Base-by-base conservation (phyloP, 2,797 vertebrate genomes). In the Pangasius djambal region DNA sequence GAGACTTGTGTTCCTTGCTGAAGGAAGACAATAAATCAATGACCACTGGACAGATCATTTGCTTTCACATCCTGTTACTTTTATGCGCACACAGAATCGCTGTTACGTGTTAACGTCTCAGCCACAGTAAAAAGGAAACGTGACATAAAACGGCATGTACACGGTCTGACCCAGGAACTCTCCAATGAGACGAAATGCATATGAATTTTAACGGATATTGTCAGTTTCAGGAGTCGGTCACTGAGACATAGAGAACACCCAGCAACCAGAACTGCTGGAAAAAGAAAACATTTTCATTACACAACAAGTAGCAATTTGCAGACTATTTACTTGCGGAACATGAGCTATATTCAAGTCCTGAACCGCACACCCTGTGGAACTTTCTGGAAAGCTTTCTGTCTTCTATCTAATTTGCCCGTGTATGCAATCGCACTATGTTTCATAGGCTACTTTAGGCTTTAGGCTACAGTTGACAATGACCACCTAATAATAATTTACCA, bases 1-100 rank as follows among this genome's bases (percentile, higher is more conserved):
- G 97, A 72, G 95, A 95, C 79, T 90, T 95, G 90, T 98, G 97
- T 57, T 98, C 97, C 84, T 97, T 95, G 90, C 97, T 98, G 90
- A 59, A 74, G 86, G 31, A 75, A 61, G 6, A 83, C 15, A 59
- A 88, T 5, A 74, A 6, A 87, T 40, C 50, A 82, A 7, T 55
- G 63, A n/a, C 55, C 31, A 63, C 16, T 65, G 0, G 48, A 40
- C 28, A 6, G 10, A 10, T 34, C 2, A 65, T 34, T 63, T 37
- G 20, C 9, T 13, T 61, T 25, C 8, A 6, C 18, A 5, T 55
- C 52, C 18, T 34, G 31, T 59, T 81, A 34, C 50, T 57, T 10
- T 34, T 9, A 78, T 3, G 28, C 50, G 74, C 25, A 6, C 28
- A 78, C 28, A 78, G 6, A 75, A 50, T 34, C n/a, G 1, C n/a